Conservation (phyloP, 1,140 invertebrate genomes). For the Trinorchestia longiramus region DNA sequence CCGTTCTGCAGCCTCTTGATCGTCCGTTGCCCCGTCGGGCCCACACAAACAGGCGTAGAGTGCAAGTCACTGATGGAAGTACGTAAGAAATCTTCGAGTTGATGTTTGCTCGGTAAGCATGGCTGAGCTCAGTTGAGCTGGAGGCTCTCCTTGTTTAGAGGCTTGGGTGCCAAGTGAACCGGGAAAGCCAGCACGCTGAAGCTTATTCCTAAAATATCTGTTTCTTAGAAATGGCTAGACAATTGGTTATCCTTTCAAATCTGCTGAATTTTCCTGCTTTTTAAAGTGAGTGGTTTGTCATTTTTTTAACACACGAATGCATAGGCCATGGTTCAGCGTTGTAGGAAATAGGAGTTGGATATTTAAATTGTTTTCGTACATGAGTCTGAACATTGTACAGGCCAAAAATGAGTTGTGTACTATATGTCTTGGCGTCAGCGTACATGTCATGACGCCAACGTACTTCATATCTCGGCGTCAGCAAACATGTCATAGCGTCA, state of each 20-base stretch:
- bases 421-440: too few relatives aligned
- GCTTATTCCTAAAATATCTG: not conserved
- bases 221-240: not conserved
- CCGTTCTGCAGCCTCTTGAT: not conserved
- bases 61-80: constrained; percentile 41
- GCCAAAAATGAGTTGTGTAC: not conserved
- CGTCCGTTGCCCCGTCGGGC: not conserved
- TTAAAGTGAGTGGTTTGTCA: not conserved
- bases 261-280: not conserved
- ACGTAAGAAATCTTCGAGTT: not conserved
- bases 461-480: too few relatives aligned
- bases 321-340: not conserved
- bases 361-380: not conserved
- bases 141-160: not conserved
- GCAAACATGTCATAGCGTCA: not conserved
- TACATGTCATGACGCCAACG: too few relatives aligned
- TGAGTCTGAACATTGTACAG: not conserved
- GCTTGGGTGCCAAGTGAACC: not conserved
- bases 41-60: not conserved
- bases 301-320: not conserved
- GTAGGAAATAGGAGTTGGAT: not conserved
- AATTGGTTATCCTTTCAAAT: not conserved
- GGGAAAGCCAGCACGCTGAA: not conserved
- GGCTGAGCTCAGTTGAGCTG: not conserved
- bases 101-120: constrained; percentile 17